A percentile compares a stretch with the other conserved stretches of the same genome.
Conservation (phyloP, 2,888 invertebrate genomes). For the Cyclophora punctaria region DNA sequence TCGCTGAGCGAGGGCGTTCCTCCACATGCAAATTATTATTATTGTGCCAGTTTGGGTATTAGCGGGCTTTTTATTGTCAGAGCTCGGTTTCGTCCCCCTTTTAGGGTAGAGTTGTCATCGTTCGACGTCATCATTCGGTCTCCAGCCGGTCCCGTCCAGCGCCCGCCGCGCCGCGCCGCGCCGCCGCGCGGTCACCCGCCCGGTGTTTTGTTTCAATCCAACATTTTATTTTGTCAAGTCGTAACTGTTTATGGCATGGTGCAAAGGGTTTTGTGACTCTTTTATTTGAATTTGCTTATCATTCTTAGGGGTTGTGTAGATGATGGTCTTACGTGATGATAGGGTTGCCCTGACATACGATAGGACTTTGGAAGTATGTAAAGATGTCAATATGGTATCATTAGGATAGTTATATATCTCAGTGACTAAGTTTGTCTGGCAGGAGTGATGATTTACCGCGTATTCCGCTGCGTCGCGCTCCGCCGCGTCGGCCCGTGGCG, state of each 20-base stretch:
- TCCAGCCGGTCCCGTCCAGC: conserved; percentile 3
- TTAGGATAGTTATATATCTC: too few relatives aligned
- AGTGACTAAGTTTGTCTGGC: too few relatives aligned
- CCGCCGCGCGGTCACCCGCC: neutral
- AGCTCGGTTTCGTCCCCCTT: conserved; percentile 14
- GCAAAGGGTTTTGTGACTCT: too few relatives aligned
- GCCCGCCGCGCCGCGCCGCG: neutral
- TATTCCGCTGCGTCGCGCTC: too few relatives aligned
- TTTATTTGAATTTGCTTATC: too few relatives aligned
- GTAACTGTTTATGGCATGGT: neutral
- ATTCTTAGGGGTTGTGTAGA: too few relatives aligned
- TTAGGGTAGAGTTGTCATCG: conserved; percentile 25
- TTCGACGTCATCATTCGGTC: conserved; percentile 25
- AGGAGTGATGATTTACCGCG: too few relatives aligned
- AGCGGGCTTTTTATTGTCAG: conserved; percentile 39
- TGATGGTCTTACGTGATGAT: too few relatives aligned
- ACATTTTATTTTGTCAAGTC: neutral
- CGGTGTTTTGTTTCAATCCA: neutral
- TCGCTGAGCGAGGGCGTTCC: conserved; percentile 36
- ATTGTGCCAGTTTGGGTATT: conserved; percentile 50
- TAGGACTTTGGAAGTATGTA: too few relatives aligned
- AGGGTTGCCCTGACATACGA: too few relatives aligned
- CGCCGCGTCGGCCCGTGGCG: too few relatives aligned
- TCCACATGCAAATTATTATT: conserved; percentile 59
- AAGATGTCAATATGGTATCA: too few relatives aligned